Conservation (phyloP, 2,113 vertebrate genomes). For the Pachycephala philippinensis region DNA sequence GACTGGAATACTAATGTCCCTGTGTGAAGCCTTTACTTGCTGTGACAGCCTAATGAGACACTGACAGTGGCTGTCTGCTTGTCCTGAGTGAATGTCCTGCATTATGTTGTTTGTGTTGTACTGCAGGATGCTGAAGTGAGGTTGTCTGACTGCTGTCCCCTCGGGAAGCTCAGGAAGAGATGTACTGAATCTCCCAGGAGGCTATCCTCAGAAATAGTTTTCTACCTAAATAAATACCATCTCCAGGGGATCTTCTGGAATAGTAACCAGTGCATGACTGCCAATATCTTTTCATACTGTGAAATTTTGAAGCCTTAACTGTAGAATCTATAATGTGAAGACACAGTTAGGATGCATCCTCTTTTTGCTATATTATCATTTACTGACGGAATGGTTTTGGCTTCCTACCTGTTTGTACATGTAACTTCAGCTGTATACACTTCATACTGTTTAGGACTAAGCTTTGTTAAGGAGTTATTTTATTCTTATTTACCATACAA, state of each 20-base stretch:
- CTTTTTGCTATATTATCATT: neutral
- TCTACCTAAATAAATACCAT: neutral
- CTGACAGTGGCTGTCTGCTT: neutral
- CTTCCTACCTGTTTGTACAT: neutral
- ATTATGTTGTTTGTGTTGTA: slow-evolving; percentile 41
- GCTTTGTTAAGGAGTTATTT: neutral
- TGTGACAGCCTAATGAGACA: neutral
- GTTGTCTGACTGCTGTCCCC: slow-evolving; percentile 38
- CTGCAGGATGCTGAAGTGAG: neutral
- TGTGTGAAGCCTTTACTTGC: neutral
- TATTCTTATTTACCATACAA: neutral
- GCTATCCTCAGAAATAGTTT: neutral
- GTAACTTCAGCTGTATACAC: neutral
- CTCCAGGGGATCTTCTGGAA: neutral
- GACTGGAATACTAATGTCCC: neutral
- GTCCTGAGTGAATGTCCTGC: slow-evolving; percentile 10
- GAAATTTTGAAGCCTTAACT: neutral
- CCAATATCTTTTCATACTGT: neutral
- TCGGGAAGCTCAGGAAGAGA: neutral
- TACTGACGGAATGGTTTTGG: neutral
- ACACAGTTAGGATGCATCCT: neutral
- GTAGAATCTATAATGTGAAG: neutral
- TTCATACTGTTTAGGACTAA: neutral
- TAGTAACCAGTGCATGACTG: neutral
- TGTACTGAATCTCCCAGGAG: neutral